These are phyloP conservation scores for Hirudo medicinalis DNA, from an alignment of 1,140 invertebrate genomes.

Conservation along the genomic window DNA sequence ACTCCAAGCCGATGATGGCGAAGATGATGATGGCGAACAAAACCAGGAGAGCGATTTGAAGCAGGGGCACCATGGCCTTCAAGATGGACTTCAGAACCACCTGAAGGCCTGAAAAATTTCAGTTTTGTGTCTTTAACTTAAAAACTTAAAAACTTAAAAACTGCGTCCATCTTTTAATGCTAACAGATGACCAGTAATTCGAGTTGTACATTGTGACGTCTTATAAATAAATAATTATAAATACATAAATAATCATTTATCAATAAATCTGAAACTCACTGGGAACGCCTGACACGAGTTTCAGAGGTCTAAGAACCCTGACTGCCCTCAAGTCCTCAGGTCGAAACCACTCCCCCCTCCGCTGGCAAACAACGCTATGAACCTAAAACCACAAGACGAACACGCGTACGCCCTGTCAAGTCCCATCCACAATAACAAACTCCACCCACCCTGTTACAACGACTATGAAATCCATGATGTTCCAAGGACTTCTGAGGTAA, in stretches of 20 bases:
- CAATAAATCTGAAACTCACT: constrained; percentile 63
- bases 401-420: too few relatives aligned
- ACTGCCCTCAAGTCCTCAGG: constrained; percentile 97
- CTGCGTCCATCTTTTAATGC: too few relatives aligned
- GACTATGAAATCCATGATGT: constrained; percentile 99
- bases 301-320: constrained; percentile 97
- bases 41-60: constrained; percentile 97
- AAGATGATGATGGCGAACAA: constrained; percentile 99
- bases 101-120: constrained; percentile 71
- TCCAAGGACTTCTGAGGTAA: constrained; percentile 99
- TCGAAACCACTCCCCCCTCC: constrained; percentile 49
- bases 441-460: constrained; percentile 94
- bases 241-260: not conserved
- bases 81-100: constrained; percentile 99
- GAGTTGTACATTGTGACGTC: too few relatives aligned
- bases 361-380: constrained; percentile 33
- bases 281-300: constrained; percentile 99
- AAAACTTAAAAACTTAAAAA: too few relatives aligned
- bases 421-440: too few relatives aligned
- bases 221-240: too few relatives aligned
- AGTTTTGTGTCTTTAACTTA: too few relatives aligned
- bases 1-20: constrained; percentile 99
- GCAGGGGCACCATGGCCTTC: constrained; percentile 97
- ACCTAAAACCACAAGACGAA: constrained; percentile 24
- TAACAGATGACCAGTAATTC: too few relatives aligned